phyloP scores from a whole-genome alignment of 2,888 invertebrate genomes.

The Dendrolimus pini region DNA sequence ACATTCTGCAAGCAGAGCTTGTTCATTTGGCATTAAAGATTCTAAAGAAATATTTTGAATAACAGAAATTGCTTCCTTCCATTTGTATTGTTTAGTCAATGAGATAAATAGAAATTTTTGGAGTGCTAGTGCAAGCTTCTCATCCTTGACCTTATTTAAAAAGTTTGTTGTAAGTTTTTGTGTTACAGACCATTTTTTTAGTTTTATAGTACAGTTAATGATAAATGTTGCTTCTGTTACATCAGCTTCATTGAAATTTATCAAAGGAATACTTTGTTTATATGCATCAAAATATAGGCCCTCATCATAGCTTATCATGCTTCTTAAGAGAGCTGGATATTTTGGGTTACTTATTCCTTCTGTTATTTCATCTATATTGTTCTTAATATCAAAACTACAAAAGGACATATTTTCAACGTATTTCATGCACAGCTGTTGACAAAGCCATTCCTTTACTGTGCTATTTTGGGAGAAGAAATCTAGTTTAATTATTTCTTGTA shows the following conservation, averaged over 20 bases:
- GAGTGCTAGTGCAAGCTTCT: constrained; percentile 31
- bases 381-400: constrained; percentile 52
- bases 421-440: constrained; percentile 46
- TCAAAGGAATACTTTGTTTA: constrained; percentile 56
- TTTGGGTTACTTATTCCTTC: constrained; percentile 77
- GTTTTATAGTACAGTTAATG: constrained; percentile 52
- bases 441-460: constrained; percentile 47
- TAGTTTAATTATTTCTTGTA: constrained; percentile 41
- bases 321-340: constrained; percentile 78
- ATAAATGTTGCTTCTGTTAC: constrained; percentile 50
- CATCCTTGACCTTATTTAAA: constrained; percentile 48
- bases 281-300: constrained; percentile 75
- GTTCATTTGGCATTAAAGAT: constrained; percentile 34
- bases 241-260: constrained; percentile 57
- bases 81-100: constrained; percentile 63
- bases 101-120: constrained; percentile 49
- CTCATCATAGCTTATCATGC: constrained; percentile 70
- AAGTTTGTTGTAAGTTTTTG: constrained; percentile 60
- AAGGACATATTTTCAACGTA: constrained; percentile 47
- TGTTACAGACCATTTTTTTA: constrained; percentile 57
- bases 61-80: constrained; percentile 61
- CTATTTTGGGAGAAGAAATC: constrained; percentile 43
- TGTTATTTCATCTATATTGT: constrained; percentile 69
- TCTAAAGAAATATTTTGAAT: constrained; percentile 41
- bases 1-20: constrained; percentile 49